Conservation (phyloP, 2,113 vertebrate genomes). For the Epinephelus moara region DNA sequence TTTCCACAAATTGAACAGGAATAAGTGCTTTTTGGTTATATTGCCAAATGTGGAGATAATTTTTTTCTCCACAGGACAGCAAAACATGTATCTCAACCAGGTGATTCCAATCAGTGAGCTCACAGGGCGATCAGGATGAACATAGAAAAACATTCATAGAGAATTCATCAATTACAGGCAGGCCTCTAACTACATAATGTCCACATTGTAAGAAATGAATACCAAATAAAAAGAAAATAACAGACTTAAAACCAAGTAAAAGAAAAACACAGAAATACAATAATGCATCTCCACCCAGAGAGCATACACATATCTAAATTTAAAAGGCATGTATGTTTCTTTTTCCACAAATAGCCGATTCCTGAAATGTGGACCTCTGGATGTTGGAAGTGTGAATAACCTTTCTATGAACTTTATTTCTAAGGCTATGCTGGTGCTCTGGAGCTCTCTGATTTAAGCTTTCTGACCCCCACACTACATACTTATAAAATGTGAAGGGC, state of each 20-base stretch:
- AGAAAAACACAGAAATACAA: not conserved
- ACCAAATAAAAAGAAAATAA: not conserved
- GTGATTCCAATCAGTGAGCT: not conserved
- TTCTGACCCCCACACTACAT: too few species aligned
- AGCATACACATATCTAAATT: not conserved
- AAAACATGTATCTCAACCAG: too few species aligned
- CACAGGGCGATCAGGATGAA: not conserved
- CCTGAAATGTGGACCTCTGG: not conserved
- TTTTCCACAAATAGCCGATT: not conserved
- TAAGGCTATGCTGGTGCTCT: not conserved
- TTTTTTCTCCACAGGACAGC: too few species aligned
- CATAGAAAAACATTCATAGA: not conserved
- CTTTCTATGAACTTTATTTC: not conserved
- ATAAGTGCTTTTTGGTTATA: not conserved
- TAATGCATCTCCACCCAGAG: not conserved
- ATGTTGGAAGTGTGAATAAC: not conserved
- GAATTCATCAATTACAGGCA: not conserved
- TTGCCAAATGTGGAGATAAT: not conserved
- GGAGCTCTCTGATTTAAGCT: not conserved
- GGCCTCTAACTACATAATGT: not conserved
- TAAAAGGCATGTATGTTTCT: not conserved
- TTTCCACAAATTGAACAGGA: not conserved
- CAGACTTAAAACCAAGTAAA: not conserved
- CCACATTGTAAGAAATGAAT: not conserved
- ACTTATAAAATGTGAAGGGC: not conserved